Evolutionary conservation across 2,797 vertebrate species (phyloP).

Genomic region (Enteromius fasciolatus): DNA sequence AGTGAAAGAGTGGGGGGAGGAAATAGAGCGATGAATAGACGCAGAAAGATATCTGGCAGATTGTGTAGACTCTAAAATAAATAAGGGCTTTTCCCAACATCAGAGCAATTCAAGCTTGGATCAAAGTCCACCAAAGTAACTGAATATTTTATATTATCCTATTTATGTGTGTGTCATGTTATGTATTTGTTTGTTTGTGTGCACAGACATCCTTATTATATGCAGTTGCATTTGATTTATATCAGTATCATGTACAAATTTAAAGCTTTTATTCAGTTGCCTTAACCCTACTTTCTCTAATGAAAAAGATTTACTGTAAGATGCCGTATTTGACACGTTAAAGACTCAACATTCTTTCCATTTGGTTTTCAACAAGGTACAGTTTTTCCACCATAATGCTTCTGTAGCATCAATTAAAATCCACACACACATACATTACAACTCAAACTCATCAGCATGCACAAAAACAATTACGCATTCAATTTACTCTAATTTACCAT

Average conservation of each 20-base stretch:
- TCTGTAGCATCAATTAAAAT: not conserved
- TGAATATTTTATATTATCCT: not conserved
- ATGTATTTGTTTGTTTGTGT: not conserved
- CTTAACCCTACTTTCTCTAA: not conserved
- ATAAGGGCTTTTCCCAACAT: slow-evolving; percentile 8
- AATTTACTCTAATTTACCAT: slow-evolving; percentile 43
- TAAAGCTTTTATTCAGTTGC: not conserved
- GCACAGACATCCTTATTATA: not conserved
- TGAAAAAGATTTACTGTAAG: not conserved
- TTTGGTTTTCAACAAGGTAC: not conserved
- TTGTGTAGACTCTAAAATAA: slow-evolving; percentile 14
- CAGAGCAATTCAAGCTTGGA: not conserved
- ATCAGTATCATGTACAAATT: not conserved
- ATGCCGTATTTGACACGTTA: not conserved
- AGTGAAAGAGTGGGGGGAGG: not conserved
- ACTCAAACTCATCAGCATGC: slow-evolving; percentile 24
- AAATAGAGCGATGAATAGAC: slow-evolving; percentile 35
- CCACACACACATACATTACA: not conserved
- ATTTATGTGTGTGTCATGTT: not conserved
- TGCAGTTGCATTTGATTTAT: not conserved
- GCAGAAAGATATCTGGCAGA: slow-evolving; percentile 20
- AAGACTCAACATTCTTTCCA: not conserved
- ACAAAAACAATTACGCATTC: slow-evolving; percentile 34
- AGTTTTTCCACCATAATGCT: slow-evolving; percentile 1
- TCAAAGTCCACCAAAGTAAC: not conserved